Percentiles rank a stretch among this genome's conserved stretches.
Conservation (phyloP, 2,888 invertebrate species). For the Nephrotoma appendiculata region DNA sequence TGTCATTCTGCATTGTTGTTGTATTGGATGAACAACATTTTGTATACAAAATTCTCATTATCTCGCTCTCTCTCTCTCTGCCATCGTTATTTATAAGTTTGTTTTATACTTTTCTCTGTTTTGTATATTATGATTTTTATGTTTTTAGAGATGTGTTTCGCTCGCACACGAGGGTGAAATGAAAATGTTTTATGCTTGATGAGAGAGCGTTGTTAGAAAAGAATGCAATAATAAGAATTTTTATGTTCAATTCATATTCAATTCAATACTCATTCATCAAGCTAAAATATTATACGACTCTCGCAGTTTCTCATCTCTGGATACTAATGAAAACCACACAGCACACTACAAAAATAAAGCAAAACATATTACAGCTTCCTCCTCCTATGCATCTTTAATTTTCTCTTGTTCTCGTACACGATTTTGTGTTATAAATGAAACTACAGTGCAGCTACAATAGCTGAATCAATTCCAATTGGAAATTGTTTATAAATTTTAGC, state of each 20-base stretch:
- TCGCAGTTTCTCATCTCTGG: neutral
- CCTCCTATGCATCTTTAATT: neutral
- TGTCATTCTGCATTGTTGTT: neutral
- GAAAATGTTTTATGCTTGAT: neutral
- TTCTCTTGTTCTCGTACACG: neutral
- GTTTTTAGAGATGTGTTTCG: neutral
- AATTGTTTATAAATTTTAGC: neutral
- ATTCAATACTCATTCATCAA: neutral
- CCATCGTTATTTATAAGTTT: neutral
- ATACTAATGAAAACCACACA: neutral
- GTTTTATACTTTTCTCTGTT: neutral
- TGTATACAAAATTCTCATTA: neutral
- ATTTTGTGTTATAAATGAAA: neutral
- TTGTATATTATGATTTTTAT: neutral
- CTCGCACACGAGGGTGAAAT: neutral
- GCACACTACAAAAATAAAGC: neutral
- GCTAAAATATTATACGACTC: neutral
- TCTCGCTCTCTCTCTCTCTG: neutral
- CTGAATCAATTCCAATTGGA: neutral
- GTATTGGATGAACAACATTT: neutral
- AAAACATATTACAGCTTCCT: neutral
- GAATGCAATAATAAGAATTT: neutral
- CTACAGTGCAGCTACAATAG: neutral
- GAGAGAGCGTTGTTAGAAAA: neutral
- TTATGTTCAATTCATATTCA: too few relatives aligned